Evolutionary conservation across 2,888 invertebrate species (phyloP).

Genomic region (Opisthograptis luteolata): DNA sequence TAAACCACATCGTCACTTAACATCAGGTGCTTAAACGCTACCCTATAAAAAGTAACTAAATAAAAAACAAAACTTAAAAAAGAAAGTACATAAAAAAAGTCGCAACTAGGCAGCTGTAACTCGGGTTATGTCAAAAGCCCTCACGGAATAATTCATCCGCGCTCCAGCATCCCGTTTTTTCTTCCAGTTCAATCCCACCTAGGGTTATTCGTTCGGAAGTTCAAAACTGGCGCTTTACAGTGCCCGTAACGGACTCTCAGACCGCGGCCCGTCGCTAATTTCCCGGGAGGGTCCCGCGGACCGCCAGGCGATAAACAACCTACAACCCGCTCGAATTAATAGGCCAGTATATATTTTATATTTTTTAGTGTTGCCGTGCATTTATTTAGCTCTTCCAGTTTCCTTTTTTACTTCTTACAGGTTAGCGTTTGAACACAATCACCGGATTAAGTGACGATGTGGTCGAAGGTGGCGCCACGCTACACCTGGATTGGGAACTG

Average conservation of each 20-base stretch:
- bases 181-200: slow-evolving; percentile 15
- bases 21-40: no score
- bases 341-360: slow-evolving; percentile 29
- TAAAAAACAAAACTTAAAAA: no score
- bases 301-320: slow-evolving; percentile 22
- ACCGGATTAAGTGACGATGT: no score
- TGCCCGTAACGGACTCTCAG: slow-evolving; percentile 10
- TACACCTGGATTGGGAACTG: no score
- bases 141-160: slow-evolving; percentile 16
- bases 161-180: slow-evolving; percentile 13
- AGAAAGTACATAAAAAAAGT: no score
- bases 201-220: slow-evolving; percentile 23
- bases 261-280: slow-evolving; percentile 16
- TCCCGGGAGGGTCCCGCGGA: slow-evolving; percentile 20
- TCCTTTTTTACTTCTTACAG: no score
- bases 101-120: no score
- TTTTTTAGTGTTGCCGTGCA: slow-evolving; percentile 23
- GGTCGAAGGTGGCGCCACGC: no score
- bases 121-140: no score
- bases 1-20: no score
- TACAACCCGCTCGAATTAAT: slow-evolving; percentile 26
- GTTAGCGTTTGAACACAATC: no score
- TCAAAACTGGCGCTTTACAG: slow-evolving; percentile 22
- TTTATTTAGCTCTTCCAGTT: slow-evolving; percentile 25
- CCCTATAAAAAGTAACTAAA: no score